phyloP scores from a whole-genome alignment of 1,140 invertebrate species.

The Orchestia grillus region DNA sequence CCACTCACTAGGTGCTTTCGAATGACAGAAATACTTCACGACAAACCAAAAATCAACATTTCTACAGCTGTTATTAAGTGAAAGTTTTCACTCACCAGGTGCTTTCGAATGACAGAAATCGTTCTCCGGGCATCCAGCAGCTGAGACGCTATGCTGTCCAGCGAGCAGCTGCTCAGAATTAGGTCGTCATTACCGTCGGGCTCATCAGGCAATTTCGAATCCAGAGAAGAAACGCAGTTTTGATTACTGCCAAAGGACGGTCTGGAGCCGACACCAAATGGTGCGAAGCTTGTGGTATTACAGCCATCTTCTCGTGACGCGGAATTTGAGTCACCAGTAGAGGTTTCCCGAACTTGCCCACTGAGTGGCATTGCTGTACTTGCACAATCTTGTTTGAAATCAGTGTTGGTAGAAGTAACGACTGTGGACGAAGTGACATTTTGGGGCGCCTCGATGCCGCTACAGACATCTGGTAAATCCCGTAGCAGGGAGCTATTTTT shows the following conservation, averaged over 20 bases:
- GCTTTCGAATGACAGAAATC: background rate
- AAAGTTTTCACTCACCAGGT: background rate
- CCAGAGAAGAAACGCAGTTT: background rate
- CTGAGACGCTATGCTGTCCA: conserved; percentile 16
- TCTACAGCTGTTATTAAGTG: background rate
- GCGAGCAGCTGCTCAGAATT: background rate
- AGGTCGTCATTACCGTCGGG: background rate
- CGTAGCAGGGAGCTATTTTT: background rate
- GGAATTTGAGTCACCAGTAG: background rate
- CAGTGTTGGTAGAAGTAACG: background rate
- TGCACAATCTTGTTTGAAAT: background rate
- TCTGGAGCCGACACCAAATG: background rate
- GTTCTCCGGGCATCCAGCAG: background rate
- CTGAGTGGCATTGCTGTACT: background rate
- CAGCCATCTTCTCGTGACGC: background rate
- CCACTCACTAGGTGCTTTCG: background rate
- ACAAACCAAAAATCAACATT: background rate
- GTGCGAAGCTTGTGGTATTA: background rate
- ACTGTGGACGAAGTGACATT: background rate
- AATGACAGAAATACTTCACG: background rate
- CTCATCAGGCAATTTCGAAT: background rate
- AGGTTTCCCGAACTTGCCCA: background rate
- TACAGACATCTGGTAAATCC: conserved; percentile 28
- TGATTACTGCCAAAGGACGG: background rate
- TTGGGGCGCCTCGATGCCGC: background rate